Evolutionary conservation across 1,140 invertebrate genomes (phyloP).

Genomic region (Achroia grisella): DNA sequence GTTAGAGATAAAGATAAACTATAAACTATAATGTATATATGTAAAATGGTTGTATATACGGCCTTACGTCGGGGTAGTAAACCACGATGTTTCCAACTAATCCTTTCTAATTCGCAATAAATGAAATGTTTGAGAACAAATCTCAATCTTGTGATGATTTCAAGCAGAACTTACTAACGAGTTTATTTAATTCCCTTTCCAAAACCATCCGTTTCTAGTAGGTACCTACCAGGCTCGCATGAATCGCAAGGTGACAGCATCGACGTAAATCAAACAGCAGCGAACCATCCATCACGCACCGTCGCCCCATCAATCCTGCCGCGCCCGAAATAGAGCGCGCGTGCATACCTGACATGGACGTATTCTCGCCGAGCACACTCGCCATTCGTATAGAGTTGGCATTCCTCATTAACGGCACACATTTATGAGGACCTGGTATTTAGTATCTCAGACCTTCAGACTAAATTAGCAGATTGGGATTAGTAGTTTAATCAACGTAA

Average conservation of each 20-base stretch:
- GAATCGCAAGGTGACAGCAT: conserved; percentile 37
- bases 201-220: conserved; percentile 5
- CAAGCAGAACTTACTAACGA: conserved; percentile 5
- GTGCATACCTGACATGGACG: conserved; percentile 19
- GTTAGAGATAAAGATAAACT: too few relatives aligned
- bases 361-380: neutral
- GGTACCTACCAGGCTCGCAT: conserved; percentile 52
- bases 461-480: too few relatives aligned
- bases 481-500: too few relatives aligned
- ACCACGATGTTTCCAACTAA: too few relatives aligned
- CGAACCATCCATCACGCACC: conserved; percentile 54
- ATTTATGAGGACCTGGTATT: too few relatives aligned
- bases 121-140: conserved; percentile 9
- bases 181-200: conserved; percentile 17
- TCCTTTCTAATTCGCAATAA: too few relatives aligned
- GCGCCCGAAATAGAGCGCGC: conserved; percentile 48
- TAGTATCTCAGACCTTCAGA: too few relatives aligned
- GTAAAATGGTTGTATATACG: too few relatives aligned
- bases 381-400: neutral
- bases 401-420: neutral
- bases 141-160: neutral
- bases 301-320: conserved; percentile 44
- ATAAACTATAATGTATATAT: too few relatives aligned
- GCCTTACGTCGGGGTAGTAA: too few relatives aligned
- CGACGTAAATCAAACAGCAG: conserved; percentile 55